Evolutionary conservation across 1,140 invertebrate genomes (phyloP), one percentile per base, ranked within the genome.

Genomic region (Drosophila novamexicana): DNA sequence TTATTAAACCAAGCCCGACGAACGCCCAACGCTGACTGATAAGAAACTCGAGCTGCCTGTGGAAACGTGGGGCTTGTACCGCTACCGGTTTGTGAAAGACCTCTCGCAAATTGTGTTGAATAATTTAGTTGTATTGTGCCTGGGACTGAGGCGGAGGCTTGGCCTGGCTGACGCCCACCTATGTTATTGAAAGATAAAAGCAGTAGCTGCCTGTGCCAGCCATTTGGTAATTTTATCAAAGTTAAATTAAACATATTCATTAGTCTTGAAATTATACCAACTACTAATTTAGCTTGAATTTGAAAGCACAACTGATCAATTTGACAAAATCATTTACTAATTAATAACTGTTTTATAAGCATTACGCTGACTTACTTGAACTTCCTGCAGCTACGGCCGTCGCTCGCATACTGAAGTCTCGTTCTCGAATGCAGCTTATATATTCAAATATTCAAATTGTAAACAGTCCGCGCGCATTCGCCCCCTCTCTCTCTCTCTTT

Each of bases 21-120:
- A 82, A 44, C 49, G 62, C 45, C 61, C 42, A 67, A 59, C 53
- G 39, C 34, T 37, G 44, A 86, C 82, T 86, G 82, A 86, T 86
- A 88, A 86, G 71, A 75, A 73, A 67, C 47, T 62, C 71, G 64
- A 82, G 44, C 34, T 39, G 14, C n/a, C 52, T 42, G 63, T 57
- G 47, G 40, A 61, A 34, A 52, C 16, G 39, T 52, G 47, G 18
- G 7, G 0, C 14, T 6, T 53, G 36, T 39, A 40, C 64, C 9
- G 18, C 9, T 49, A 49, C 22, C 56, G 34, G 50, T 63, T 74
- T 37, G 12, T 61, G 12, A 16, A 14, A 47, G 34, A 54, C 53
- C 34, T 67, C 49, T 58, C n/a, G 49, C 29, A 36, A 52, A 4
- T n/a, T 52, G 49, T 52, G 49, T 7, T 52, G 29, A 52, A 36